Evolutionary conservation across 2,888 invertebrate species (phyloP).

Genomic region (Prenolepis imparis): DNA sequence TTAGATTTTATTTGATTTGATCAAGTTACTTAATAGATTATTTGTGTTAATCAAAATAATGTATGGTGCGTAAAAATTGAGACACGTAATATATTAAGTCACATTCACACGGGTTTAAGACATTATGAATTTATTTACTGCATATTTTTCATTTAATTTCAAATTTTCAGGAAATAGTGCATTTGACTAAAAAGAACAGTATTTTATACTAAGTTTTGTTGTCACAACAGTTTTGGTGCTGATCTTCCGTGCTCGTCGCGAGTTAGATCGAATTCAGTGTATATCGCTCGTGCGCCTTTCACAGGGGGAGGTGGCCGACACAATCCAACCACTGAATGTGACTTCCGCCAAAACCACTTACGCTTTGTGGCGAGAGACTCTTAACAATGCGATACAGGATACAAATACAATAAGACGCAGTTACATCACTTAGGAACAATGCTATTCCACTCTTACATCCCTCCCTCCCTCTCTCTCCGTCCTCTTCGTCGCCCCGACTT

Average conservation of each 20-base stretch:
- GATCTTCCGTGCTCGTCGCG: constrained; percentile 37
- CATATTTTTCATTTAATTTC: neutral
- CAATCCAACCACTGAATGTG: constrained; percentile 86
- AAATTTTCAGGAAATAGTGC: neutral
- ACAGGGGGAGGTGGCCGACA: constrained; percentile 77
- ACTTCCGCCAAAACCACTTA: constrained; percentile 86
- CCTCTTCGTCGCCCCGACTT: constrained; percentile 56
- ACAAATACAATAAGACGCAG: constrained; percentile 87
- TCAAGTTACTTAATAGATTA: neutral
- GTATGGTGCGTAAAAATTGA: neutral
- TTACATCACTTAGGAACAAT: constrained; percentile 87
- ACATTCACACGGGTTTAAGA: neutral
- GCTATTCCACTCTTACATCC: constrained; percentile 75
- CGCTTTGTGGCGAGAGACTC: constrained; percentile 86
- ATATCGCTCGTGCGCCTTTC: constrained; percentile 70
- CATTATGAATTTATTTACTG: neutral
- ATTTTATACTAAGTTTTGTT: neutral
- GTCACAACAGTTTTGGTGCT: neutral
- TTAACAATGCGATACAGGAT: constrained; percentile 86
- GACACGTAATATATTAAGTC: neutral
- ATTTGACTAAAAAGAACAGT: neutral
- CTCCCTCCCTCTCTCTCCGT: constrained; percentile 57
- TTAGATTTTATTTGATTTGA: neutral
- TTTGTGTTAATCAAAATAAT: neutral
- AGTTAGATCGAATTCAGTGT: constrained; percentile 79